Base-by-base conservation (phyloP, 1,140 invertebrate genomes). In the Cephus cinctus region DNA sequence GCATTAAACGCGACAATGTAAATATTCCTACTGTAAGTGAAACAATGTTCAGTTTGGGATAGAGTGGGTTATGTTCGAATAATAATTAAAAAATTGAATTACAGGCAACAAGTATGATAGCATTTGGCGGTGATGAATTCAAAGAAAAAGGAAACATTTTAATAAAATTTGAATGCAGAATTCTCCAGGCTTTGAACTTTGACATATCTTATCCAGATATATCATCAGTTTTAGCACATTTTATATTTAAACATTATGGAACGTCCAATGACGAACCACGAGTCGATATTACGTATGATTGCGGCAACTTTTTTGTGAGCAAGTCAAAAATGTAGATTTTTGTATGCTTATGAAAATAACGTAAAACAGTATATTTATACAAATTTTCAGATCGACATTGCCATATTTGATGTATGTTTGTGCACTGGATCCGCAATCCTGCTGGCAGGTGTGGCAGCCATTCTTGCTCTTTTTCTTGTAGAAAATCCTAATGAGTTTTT, bases 141-240 rank as follows among this genome's bases (percentile, higher is more conserved):
- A 1, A n/a, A 11, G 23, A 34, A 0, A 31, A 19, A 20, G 50
- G 52, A 9, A 38, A 61, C 6, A 0, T 55, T 1, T 43, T 69
- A 4, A 22, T 54, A 2, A 14, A 39, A 1, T 59, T 34, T 14
- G 67, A 69, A 16, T 55, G 14, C 1, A 44, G 59, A 5, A 61
- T 69, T 18, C 43, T 68, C 0, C 15, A 2, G 2, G 2, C 19
- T 2, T 12, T 68, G 3, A 43, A 62, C 3, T 69, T 65, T 9
- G 50, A 62, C 5, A 38, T 59, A n/a, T 36, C 45, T 2, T 69
- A 65, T 16, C 40, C 55, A 1, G 64, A 69, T 19, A 54, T 59
- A 2, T 63, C 51, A 9, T 54, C 59, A 0, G 44, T 67, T 0
- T 39, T 63, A 5, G 23, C 43, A 0, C 49, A 56, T 27, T 54